Percentiles rank a stretch among this genome's conserved stretches.
Conservation (phyloP, 64 coral and sea anemone genomes). For the Acropora tenuis region DNA sequence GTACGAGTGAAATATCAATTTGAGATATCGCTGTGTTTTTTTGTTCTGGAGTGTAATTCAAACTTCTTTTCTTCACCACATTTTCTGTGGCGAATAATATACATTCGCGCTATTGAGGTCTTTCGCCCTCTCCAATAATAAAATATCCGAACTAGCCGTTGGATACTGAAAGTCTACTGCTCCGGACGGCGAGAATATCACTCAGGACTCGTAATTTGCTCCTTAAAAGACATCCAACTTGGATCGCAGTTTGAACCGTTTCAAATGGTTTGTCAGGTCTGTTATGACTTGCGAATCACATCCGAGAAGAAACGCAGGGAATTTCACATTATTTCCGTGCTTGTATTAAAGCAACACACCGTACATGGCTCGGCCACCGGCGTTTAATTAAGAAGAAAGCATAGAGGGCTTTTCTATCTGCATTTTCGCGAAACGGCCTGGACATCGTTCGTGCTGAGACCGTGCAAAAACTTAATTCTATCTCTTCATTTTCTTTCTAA, state of each 20-base stretch:
- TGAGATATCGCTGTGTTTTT: no score
- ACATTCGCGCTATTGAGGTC: no score
- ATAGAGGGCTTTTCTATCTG: slow-evolving; percentile 71
- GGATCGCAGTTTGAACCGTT: slow-evolving; percentile 86
- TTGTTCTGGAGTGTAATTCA: no score
- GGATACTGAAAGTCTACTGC: neutral
- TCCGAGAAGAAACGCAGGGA: slow-evolving; percentile 73
- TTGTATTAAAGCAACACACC: slow-evolving; percentile 87
- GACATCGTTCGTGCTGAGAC: slow-evolving; percentile 87
- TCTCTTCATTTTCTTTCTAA: slow-evolving; percentile 77
- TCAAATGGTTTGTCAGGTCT: slow-evolving; percentile 73
- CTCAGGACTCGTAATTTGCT: slow-evolving; percentile 61
- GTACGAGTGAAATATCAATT: no score
- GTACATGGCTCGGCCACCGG: slow-evolving; percentile 83
- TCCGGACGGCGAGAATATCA: slow-evolving; percentile 48
- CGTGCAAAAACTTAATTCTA: slow-evolving; percentile 83
- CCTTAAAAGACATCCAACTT: slow-evolving; percentile 80
- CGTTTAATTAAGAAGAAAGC: slow-evolving; percentile 89
- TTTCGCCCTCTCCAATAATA: slow-evolving; percentile 26
- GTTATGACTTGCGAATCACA: slow-evolving; percentile 65
- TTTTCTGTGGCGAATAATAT: no score
- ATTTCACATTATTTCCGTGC: slow-evolving; percentile 8
- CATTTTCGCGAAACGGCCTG: slow-evolving; percentile 77
- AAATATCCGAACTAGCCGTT: slow-evolving; percentile 14
- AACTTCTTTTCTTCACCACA: no score